Evolutionary conservation across 2,113 vertebrate species (phyloP).

Genomic region (Dolichotis patagonum): DNA sequence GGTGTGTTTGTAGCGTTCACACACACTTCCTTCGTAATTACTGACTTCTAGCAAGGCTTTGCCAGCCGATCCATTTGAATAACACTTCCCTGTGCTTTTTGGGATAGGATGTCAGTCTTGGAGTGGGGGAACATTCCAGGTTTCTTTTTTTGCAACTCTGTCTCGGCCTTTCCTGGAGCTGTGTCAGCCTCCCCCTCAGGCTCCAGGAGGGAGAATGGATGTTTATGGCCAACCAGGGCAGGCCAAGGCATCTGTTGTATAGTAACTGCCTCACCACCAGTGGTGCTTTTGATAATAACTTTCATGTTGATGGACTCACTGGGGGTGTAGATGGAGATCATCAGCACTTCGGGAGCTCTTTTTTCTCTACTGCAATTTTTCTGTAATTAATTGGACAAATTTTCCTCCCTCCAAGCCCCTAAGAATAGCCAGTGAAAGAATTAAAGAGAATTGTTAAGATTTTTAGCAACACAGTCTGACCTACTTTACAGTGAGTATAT

Average conservation of each 20-base stretch:
- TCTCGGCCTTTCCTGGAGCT: neutral
- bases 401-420: neutral
- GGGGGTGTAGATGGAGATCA: neutral
- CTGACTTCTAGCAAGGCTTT: neutral
- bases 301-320: slow-evolving; percentile 57
- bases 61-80: neutral
- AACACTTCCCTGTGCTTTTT: neutral
- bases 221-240: neutral
- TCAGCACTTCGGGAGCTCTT: neutral
- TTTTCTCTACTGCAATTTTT: slow-evolving; percentile 51
- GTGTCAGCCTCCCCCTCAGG: slow-evolving; percentile 18
- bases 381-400: slow-evolving; percentile 64
- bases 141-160: neutral
- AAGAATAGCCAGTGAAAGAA: slow-evolving; percentile 51
- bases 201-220: slow-evolving; percentile 22
- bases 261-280: slow-evolving; percentile 22
- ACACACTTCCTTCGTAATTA: neutral
- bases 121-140: neutral
- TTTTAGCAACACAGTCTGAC: slow-evolving; percentile 69
- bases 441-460: slow-evolving; percentile 76
- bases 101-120: neutral
- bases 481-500: slow-evolving; percentile 75
- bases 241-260: neutral
- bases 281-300: slow-evolving; percentile 51
- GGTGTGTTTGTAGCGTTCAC: neutral